Evolutionary conservation across 1,140 invertebrate species (phyloP).

Genomic region (Brachionus rubens): DNA sequence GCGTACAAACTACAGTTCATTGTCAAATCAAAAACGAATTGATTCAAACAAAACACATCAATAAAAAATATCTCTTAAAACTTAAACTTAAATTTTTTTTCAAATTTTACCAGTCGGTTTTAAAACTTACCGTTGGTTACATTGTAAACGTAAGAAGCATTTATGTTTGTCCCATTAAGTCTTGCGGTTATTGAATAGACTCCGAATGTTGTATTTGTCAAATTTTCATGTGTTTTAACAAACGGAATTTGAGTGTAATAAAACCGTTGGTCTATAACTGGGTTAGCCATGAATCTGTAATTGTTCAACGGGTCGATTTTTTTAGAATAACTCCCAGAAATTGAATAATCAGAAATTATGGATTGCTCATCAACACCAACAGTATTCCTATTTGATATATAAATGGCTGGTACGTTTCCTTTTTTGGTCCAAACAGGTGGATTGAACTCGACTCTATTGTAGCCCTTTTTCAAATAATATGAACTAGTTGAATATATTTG

Average conservation of each 20-base stretch:
- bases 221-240: neutral
- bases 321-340: neutral
- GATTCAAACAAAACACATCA: neutral
- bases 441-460: neutral
- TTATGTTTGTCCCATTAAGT: neutral
- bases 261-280: neutral
- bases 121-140: neutral
- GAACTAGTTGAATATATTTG: no score
- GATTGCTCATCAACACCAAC: neutral
- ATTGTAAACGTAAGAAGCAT: neutral
- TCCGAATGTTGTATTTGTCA: neutral
- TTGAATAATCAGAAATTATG: neutral
- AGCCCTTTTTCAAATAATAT: neutral
- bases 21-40: neutral
- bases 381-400: neutral
- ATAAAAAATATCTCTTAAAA: neutral
- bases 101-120: neutral
- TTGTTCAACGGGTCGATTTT: neutral
- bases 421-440: constrained; percentile 9
- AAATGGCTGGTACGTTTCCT: neutral
- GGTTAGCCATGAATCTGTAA: neutral
- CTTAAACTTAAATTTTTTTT: neutral
- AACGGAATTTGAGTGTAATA: neutral
- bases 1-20: neutral
- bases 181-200: neutral